Conservation (phyloP, 2,888 invertebrate species). For the Agrochola lychnidis region DNA sequence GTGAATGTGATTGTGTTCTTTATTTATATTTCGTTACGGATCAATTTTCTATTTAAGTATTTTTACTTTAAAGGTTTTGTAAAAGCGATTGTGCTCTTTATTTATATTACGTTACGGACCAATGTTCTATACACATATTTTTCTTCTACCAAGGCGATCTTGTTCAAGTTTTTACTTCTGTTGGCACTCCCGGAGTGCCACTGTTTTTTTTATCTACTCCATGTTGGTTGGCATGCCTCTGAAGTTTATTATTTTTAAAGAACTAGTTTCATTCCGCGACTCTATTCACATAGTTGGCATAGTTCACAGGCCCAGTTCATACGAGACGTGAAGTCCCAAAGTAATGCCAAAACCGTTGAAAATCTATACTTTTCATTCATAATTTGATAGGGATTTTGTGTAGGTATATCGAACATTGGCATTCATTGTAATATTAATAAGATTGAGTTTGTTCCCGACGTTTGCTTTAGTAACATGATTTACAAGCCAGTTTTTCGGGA, state of each 20-base stretch:
- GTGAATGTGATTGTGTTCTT: too few relatives aligned
- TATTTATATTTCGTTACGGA: too few relatives aligned
- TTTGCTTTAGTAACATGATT: neutral
- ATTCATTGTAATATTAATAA: neutral
- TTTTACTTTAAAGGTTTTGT: too few relatives aligned
- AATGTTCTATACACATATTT: too few relatives aligned
- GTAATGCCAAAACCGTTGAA: slow-evolving; percentile 12
- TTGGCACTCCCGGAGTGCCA: too few relatives aligned
- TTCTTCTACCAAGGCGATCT: too few relatives aligned
- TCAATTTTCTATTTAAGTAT: too few relatives aligned
- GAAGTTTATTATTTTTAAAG: slow-evolving; percentile 27
- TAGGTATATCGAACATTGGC: neutral
- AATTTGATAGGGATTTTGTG: neutral
- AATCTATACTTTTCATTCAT: slow-evolving; percentile 9
- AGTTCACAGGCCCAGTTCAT: neutral
- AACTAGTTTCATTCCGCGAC: slow-evolving; percentile 4
- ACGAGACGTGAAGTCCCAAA: neutral
- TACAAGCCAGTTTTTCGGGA: neutral
- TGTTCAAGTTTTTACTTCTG: too few relatives aligned
- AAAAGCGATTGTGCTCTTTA: too few relatives aligned
- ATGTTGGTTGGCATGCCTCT: slow-evolving; percentile 8
- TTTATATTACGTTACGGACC: too few relatives aligned
- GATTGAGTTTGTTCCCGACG: neutral
- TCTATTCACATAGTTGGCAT: slow-evolving; percentile 5
- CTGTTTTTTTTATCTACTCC: neutral